Percentiles rank a stretch among this genome's conserved stretches.
These are phyloP conservation scores for Halichondria panicea DNA, from an alignment of 37 sponge, comb jelly and placozoan genomes.

Conservation along the genomic window DNA sequence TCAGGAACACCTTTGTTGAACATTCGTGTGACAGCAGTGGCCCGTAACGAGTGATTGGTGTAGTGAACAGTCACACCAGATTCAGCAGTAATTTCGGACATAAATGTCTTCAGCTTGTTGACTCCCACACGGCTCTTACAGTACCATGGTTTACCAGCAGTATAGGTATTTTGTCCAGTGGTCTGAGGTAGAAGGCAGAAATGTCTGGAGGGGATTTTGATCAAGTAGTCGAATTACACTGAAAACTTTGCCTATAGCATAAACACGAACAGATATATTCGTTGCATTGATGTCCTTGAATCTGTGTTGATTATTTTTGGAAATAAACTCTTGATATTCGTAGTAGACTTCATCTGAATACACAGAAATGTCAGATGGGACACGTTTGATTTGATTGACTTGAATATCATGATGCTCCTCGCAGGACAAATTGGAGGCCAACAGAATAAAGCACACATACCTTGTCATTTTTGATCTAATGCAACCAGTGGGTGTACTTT, in stretches of 20 bases:
- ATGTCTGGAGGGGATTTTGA: constrained; percentile 27
- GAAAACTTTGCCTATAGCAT: constrained; percentile 22
- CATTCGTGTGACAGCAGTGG: constrained; percentile 53
- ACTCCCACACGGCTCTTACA: constrained; percentile 21
- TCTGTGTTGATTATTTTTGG: constrained; percentile 39
- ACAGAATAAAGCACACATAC: constrained; percentile 16
- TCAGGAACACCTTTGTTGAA: constrained; percentile 37
- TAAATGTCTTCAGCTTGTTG: constrained; percentile 26
- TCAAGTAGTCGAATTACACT: constrained; percentile 42
- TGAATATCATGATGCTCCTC: constrained; percentile 45
- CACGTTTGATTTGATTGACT: constrained; percentile 11
- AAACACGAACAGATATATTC: constrained; percentile 13
- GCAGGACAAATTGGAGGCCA: constrained; percentile 39
- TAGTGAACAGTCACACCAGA: constrained; percentile 27
- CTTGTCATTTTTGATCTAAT: too few relatives aligned
- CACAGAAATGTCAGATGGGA: constrained; percentile 6
- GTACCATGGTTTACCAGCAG: constrained; percentile 27
- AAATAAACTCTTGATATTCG: constrained; percentile 29
- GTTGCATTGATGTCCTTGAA: constrained; percentile 45
- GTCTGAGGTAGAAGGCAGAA: constrained; percentile 36
- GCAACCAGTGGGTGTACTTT: too few relatives aligned
- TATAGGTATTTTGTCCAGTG: constrained; percentile 28
- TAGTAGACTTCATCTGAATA: constrained; percentile 26
- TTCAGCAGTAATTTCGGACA: constrained; percentile 21
- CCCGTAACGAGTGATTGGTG: constrained; percentile 42